Conservation (phyloP, 1,140 invertebrate genomes). For the Vollenhovia emeryi region DNA sequence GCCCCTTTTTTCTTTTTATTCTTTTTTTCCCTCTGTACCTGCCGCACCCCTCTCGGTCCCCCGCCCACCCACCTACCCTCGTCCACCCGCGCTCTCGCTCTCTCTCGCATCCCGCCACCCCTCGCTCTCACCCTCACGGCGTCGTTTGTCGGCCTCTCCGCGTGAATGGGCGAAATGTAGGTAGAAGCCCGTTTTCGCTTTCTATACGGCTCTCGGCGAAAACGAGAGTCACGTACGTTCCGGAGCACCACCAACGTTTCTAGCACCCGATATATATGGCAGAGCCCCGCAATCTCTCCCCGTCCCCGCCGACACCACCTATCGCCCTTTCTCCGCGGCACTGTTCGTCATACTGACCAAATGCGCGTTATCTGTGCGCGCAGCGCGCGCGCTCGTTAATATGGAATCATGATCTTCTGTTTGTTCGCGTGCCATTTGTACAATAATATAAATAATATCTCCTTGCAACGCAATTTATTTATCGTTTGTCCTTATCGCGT, state of each 20-base stretch:
- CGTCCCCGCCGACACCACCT: constrained; percentile 1
- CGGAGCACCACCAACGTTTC: constrained; percentile 77
- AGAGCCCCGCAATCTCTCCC: constrained; percentile 42
- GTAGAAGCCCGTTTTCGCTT: constrained; percentile 84
- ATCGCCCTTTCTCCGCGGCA: constrained; percentile 7
- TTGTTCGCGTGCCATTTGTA: not conserved
- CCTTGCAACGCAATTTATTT: not conserved
- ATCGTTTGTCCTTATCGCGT: not conserved
- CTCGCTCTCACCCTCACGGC: constrained; percentile 51
- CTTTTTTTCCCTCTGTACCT: constrained; percentile 5
- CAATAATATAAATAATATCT: not conserved
- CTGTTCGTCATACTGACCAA: constrained; percentile 56
- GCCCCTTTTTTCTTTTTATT: constrained; percentile 3
- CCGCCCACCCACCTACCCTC: constrained; percentile 55
- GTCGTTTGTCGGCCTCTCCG: constrained; percentile 75
- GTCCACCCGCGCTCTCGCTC: constrained; percentile 43
- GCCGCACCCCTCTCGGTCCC: not conserved
- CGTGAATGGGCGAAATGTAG: constrained; percentile 85
- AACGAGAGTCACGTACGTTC: constrained; percentile 84
- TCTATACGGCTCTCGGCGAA: constrained; percentile 83
- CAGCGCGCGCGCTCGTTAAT: not conserved
- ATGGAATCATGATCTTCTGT: not conserved
- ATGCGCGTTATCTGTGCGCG: constrained; percentile 44
- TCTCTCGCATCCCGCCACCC: not conserved
- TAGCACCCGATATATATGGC: constrained; percentile 71